These are phyloP conservation scores for Aphodius granarius DNA, from an alignment of 2,888 invertebrate genomes.

Conservation along the genomic window DNA sequence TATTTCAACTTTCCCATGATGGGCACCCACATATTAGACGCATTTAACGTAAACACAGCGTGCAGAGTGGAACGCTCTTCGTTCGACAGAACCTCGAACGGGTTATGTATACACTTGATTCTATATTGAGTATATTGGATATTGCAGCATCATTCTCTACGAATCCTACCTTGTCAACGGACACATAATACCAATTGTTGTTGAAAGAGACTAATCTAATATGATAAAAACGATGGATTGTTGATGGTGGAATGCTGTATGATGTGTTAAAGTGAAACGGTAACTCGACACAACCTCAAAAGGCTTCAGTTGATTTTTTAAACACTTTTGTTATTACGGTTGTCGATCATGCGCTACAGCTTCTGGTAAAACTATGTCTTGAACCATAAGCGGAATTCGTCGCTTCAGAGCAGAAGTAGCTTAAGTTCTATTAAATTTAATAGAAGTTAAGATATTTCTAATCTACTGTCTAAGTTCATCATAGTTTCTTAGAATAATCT, in stretches of 20 bases:
- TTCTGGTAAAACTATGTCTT: too few species aligned
- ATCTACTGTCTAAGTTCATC: not conserved
- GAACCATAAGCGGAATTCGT: too few species aligned
- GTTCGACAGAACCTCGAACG: not conserved
- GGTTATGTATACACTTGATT: slow-evolving; percentile 3
- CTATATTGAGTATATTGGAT: slow-evolving; percentile 6
- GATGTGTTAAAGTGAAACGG: slow-evolving; percentile 3
- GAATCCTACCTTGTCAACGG: slow-evolving; percentile 23
- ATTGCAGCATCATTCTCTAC: slow-evolving; percentile 24
- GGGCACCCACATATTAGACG: slow-evolving; percentile 29
- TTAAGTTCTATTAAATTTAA: too few species aligned
- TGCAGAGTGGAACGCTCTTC: not conserved
- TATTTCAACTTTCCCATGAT: slow-evolving; percentile 43
- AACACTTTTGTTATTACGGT: too few species aligned
- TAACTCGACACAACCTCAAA: not conserved
- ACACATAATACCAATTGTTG: slow-evolving; percentile 25
- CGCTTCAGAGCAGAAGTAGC: too few species aligned
- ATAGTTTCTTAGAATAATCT: too few species aligned
- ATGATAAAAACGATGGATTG: slow-evolving; percentile 24
- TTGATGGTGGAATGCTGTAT: not conserved
- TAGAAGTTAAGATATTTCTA: too few species aligned
- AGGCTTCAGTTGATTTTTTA: too few species aligned
- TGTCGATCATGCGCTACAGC: too few species aligned
- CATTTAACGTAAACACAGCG: slow-evolving; percentile 24
- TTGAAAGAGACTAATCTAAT: slow-evolving; percentile 25